Evolutionary conservation across 2,113 vertebrate species (phyloP).

Genomic region (Austrofundulus limnaeus): DNA sequence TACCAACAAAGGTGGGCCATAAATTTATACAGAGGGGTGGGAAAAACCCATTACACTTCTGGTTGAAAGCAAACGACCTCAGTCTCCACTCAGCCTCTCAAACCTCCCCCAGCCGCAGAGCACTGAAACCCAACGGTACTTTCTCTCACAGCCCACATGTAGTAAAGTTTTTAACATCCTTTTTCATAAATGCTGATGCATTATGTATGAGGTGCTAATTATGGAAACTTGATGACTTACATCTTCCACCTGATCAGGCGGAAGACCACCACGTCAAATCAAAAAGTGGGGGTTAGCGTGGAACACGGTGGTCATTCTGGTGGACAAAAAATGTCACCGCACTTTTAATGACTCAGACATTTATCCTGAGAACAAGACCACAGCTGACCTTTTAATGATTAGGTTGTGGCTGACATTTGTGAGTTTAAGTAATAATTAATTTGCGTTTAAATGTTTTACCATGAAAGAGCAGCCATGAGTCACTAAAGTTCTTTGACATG

Average conservation of each 20-base stretch:
- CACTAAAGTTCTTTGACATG: not conserved
- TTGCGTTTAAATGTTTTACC: not conserved
- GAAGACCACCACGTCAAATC: slow-evolving; percentile 21
- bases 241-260: slow-evolving; percentile 24
- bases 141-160: slow-evolving; percentile 47
- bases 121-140: slow-evolving; percentile 23
- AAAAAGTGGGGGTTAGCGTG: not conserved
- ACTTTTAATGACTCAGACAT: slow-evolving; percentile 15
- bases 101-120: slow-evolving; percentile 17
- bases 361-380: not conserved
- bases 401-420: not conserved
- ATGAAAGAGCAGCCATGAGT: not conserved
- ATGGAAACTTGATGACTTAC: slow-evolving; percentile 42
- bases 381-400: not conserved
- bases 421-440: not conserved
- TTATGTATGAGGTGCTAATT: not conserved
- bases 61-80: slow-evolving; percentile 30
- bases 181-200: slow-evolving; percentile 1
- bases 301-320: slow-evolving; percentile 8
- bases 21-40: slow-evolving; percentile 6
- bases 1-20: slow-evolving; percentile 1
- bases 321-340: not conserved
- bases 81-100: slow-evolving; percentile 29
- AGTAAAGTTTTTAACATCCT: not conserved
- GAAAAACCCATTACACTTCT: slow-evolving; percentile 52